Percentiles rank a stretch among this genome's conserved stretches.
Evolutionary conservation across 2,888 invertebrate genomes (phyloP).

Genomic region (Phaedon cochleariae): DNA sequence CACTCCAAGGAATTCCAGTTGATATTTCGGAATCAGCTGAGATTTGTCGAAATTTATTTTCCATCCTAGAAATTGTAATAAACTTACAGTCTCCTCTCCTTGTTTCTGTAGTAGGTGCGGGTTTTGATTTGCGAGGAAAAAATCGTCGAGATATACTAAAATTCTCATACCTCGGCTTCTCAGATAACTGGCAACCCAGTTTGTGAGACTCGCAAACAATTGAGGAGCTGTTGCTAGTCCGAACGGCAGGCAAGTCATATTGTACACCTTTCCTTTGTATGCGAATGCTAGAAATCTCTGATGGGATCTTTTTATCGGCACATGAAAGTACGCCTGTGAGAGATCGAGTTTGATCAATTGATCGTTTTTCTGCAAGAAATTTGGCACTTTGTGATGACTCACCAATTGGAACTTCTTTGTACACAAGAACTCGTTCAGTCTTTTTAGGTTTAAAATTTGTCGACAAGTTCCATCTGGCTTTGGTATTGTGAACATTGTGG

Average conservation of each 20-base stretch:
- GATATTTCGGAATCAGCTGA: no score
- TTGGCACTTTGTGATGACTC: constrained; percentile 27
- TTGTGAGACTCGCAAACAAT: constrained; percentile 41
- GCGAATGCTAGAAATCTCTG: constrained; percentile 31
- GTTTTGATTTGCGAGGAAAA: constrained; percentile 26
- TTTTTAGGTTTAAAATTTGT: neutral
- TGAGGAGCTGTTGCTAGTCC: constrained; percentile 43
- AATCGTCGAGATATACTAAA: constrained; percentile 48
- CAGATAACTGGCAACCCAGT: constrained; percentile 42
- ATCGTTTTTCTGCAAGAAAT: constrained; percentile 35
- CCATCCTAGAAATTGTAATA: neutral
- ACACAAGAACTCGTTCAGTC: neutral
- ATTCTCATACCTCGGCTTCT: constrained; percentile 37
- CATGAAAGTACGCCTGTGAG: constrained; percentile 38
- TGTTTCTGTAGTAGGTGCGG: neutral
- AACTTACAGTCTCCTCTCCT: neutral
- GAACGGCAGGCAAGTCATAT: constrained; percentile 41
- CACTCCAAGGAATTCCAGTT: neutral
- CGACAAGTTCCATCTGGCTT: neutral
- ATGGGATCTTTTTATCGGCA: constrained; percentile 29
- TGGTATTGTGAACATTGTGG: constrained; percentile 3
- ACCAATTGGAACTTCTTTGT: constrained; percentile 28
- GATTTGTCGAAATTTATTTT: neutral
- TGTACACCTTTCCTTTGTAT: constrained; percentile 23
- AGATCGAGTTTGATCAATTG: constrained; percentile 36